Conservation (phyloP, 2,797 vertebrate genomes). For the Gambusia yucatana region DNA sequence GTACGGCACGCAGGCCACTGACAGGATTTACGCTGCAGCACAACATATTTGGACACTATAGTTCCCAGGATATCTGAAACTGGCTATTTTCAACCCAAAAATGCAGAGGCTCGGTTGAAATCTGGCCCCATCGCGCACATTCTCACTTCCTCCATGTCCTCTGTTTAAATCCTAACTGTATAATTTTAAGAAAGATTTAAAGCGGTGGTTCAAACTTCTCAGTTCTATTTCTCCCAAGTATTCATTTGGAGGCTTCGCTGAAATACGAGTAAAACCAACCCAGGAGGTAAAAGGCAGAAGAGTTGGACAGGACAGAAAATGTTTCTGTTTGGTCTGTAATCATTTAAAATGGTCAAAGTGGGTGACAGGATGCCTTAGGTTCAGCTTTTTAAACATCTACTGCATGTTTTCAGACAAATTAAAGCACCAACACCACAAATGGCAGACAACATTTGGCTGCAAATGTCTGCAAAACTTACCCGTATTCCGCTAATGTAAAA, state of each 20-base stretch:
- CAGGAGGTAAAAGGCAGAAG: constrained; percentile 21
- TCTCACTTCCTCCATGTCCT: constrained; percentile 52
- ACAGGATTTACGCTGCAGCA: constrained; percentile 47
- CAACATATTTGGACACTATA: constrained; percentile 57
- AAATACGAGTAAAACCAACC: constrained; percentile 23
- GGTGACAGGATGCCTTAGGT: background rate
- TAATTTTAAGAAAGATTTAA: constrained; percentile 52
- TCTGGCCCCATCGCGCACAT: constrained; percentile 44
- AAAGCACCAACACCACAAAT: background rate
- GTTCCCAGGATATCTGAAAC: constrained; percentile 63
- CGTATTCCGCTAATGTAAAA: too few species aligned
- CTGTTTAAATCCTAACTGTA: constrained; percentile 42
- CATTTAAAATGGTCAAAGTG: background rate
- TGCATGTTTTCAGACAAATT: background rate
- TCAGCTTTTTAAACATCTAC: background rate
- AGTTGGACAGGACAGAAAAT: background rate
- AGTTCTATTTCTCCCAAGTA: constrained; percentile 41
- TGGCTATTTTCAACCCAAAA: constrained; percentile 60
- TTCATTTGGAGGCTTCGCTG: constrained; percentile 36
- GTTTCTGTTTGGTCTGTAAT: background rate
- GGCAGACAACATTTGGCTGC: background rate
- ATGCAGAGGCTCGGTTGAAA: constrained; percentile 44
- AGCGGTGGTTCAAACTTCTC: constrained; percentile 40
- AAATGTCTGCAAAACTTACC: too few species aligned
- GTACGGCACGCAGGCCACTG: background rate